Evolutionary conservation across 2,888 invertebrate species (phyloP).

Genomic region (Chrysodeixis includens): DNA sequence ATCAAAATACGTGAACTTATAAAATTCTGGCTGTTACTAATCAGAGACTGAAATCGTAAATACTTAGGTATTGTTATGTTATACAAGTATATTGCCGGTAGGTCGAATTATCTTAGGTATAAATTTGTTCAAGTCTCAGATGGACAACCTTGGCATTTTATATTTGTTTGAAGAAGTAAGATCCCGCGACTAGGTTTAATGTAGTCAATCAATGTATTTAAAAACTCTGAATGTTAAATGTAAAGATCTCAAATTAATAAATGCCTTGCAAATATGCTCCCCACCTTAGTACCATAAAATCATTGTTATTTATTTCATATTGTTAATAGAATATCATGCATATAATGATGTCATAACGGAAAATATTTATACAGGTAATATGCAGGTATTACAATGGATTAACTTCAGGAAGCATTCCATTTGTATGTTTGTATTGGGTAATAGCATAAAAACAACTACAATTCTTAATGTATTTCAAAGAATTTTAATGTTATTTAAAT

Average conservation of each 20-base stretch:
- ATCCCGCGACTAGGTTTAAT: conserved; percentile 26
- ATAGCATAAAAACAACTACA: background rate
- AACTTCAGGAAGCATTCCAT: conserved; percentile 39
- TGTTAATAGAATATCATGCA: background rate
- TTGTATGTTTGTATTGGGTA: conserved; percentile 8
- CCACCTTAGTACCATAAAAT: conserved; percentile 14
- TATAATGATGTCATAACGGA: background rate
- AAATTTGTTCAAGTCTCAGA: conserved; percentile 6
- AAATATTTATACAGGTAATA: background rate
- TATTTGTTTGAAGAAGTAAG: conserved; percentile 15
- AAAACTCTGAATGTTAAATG: conserved; percentile 41
- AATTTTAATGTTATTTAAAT: conserved; percentile 20
- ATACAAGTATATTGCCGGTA: conserved; percentile 5
- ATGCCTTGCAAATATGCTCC: conserved; percentile 15
- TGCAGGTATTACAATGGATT: conserved; percentile 11
- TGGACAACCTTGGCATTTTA: conserved; percentile 13
- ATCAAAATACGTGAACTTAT: background rate
- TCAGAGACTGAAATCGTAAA: conserved; percentile 11
- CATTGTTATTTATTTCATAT: conserved; percentile 3
- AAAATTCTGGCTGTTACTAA: conserved; percentile 6
- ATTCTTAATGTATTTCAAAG: conserved; percentile 28
- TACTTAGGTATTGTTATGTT: conserved; percentile 15
- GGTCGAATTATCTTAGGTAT: background rate
- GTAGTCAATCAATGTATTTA: conserved; percentile 29
- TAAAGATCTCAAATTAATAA: conserved; percentile 36